These are phyloP conservation scores for Cheilosia impressa DNA, from an alignment of 2,888 invertebrate species.

Conservation along the genomic window DNA sequence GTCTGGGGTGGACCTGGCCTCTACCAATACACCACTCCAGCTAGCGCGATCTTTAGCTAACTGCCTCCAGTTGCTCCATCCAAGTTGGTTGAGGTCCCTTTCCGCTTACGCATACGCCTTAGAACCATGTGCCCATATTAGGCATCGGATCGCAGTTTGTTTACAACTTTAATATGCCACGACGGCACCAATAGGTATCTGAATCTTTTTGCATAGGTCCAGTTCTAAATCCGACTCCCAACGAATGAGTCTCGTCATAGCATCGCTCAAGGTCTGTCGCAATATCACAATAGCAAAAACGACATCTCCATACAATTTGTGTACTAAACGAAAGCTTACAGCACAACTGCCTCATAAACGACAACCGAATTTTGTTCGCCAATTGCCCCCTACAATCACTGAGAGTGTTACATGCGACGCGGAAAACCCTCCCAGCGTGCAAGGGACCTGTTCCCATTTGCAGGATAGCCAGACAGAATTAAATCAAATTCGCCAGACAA, in stretches of 20 bases:
- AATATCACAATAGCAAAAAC: background rate
- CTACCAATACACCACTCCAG: no score
- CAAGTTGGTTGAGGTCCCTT: no score
- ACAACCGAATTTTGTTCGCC: background rate
- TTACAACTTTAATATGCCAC: no score
- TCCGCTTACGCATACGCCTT: no score
- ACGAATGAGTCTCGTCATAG: background rate
- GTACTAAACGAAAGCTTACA: conserved; percentile 13
- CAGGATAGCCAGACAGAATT: conserved; percentile 29
- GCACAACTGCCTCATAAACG: background rate
- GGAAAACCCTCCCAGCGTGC: conserved; percentile 35
- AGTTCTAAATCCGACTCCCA: no score
- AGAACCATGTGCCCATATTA: no score
- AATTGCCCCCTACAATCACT: conserved; percentile 11
- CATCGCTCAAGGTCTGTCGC: background rate
- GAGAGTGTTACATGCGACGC: background rate
- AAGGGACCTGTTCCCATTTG: conserved; percentile 49
- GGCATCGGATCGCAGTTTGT: no score
- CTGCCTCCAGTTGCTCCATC: no score
- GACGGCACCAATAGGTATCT: no score
- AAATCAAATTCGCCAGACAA: conserved; percentile 29
- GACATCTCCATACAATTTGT: background rate
- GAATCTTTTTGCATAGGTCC: no score
- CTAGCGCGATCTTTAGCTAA: no score
- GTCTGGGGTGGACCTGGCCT: no score